Evolutionary conservation across 2,797 vertebrate species (phyloP).

Genomic region (Propithecus deckenii): DNA sequence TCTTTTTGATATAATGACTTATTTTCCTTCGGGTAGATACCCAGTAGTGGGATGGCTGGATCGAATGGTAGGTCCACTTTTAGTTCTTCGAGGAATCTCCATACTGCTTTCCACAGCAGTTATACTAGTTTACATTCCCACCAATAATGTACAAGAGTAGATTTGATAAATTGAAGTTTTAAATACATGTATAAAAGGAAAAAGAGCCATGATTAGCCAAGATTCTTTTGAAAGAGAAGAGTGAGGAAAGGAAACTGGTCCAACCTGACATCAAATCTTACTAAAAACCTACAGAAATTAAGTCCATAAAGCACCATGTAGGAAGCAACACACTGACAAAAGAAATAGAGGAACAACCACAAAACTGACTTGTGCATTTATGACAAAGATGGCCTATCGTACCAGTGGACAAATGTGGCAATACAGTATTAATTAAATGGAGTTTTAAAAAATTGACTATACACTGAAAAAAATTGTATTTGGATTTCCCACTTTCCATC

Average conservation of each 20-base stretch:
- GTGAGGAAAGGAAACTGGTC: neutral
- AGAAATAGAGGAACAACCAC: neutral
- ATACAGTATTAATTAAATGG: neutral
- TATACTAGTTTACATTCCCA: neutral
- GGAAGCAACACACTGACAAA: neutral
- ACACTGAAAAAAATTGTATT: neutral
- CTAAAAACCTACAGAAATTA: neutral
- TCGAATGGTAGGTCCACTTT: neutral
- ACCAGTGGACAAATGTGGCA: neutral
- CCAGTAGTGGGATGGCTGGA: neutral
- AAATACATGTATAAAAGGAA: neutral
- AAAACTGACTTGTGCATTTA: neutral
- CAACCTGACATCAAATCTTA: neutral
- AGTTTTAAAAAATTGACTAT: neutral
- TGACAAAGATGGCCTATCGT: neutral
- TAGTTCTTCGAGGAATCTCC: neutral
- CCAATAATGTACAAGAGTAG: neutral
- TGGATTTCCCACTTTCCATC: neutral
- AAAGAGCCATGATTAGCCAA: neutral
- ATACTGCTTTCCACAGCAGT: neutral
- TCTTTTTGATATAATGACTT: neutral
- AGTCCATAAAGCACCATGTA: neutral
- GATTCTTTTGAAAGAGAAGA: neutral
- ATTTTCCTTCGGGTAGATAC: neutral
- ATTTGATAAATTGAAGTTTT: neutral